A percentile compares a stretch with the other conserved stretches of the same genome.
phyloP scores from a whole-genome alignment of 2,113 vertebrate species.

The Origma solitaria region DNA sequence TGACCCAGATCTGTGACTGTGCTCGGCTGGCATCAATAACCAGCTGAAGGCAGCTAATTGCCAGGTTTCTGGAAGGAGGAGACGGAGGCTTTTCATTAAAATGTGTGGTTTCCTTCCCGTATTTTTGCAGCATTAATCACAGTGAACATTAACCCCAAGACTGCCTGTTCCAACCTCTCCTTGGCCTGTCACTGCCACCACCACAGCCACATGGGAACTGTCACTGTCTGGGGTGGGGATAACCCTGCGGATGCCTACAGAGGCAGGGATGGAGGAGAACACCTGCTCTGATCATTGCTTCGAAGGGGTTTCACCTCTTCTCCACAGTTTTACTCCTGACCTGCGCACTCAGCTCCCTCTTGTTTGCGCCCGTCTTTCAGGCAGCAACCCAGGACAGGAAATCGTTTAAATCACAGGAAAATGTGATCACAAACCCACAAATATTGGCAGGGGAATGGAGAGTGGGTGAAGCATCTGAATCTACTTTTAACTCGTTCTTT shows the following conservation, averaged over 20 bases:
- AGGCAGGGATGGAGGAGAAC: neutral
- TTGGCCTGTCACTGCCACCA: rapidly evolving
- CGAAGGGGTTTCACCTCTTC: neutral
- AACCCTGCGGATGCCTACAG: neutral
- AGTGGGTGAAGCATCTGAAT: neutral
- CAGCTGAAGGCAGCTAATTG: slow-evolving; percentile 52
- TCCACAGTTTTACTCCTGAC: neutral
- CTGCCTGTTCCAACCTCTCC: neutral
- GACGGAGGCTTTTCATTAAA: slow-evolving; percentile 30
- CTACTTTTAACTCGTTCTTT: neutral
- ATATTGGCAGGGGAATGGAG: neutral
- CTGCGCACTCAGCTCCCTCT: neutral
- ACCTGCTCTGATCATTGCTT: neutral
- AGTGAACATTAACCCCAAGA: neutral
- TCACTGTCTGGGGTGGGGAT: neutral
- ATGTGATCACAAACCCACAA: slow-evolving; percentile 4
- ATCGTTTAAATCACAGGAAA: slow-evolving; percentile 37
- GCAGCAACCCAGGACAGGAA: slow-evolving; percentile 26
- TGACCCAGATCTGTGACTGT: slow-evolving; percentile 5
- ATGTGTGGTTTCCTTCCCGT: slow-evolving; percentile 32
- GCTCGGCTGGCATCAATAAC: neutral
- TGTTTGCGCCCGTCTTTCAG: neutral
- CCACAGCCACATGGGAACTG: neutral
- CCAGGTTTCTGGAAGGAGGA: slow-evolving; percentile 34
- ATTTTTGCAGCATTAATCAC: slow-evolving; percentile 35